Evolutionary conservation across 2,888 invertebrate genomes (phyloP).

Genomic region (Brenthis ino): DNA sequence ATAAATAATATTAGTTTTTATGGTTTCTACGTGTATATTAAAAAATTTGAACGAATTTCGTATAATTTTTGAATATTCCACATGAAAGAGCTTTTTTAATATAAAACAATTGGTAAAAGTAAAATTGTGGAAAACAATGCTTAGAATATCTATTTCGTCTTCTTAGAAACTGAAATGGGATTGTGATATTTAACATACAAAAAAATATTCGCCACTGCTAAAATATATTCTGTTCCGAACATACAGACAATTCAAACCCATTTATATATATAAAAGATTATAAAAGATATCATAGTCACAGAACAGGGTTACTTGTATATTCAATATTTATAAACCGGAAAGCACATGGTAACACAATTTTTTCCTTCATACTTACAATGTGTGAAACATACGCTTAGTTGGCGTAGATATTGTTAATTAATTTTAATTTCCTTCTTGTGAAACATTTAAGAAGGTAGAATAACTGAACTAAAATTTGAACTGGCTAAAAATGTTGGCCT

Average conservation of each 20-base stretch:
- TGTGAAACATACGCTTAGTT: slow-evolving; percentile 43
- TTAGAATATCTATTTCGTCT: too few species aligned
- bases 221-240: background rate
- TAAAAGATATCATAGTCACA: slow-evolving; percentile 7
- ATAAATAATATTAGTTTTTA: too few species aligned
- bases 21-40: too few species aligned
- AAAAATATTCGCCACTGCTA: too few species aligned
- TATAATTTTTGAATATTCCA: too few species aligned
- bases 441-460: slow-evolving; percentile 41
- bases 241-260: background rate
- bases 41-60: too few species aligned
- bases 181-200: too few species aligned
- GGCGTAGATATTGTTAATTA: slow-evolving; percentile 38
- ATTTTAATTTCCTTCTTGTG: slow-evolving; percentile 39
- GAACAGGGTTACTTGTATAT: slow-evolving; percentile 8
- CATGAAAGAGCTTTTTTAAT: too few species aligned
- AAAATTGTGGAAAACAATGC: too few species aligned
- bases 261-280: background rate
- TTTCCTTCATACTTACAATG: slow-evolving; percentile 43
- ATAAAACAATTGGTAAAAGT: too few species aligned
- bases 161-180: too few species aligned
- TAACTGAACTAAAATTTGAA: slow-evolving; percentile 52
- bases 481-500: slow-evolving; percentile 58
- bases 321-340: slow-evolving; percentile 22
- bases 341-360: slow-evolving; percentile 25